A percentile compares a stretch with the other conserved stretches of the same genome.
Evolutionary conservation across 1,140 invertebrate species (phyloP).

Genomic region (Periplaneta americana): DNA sequence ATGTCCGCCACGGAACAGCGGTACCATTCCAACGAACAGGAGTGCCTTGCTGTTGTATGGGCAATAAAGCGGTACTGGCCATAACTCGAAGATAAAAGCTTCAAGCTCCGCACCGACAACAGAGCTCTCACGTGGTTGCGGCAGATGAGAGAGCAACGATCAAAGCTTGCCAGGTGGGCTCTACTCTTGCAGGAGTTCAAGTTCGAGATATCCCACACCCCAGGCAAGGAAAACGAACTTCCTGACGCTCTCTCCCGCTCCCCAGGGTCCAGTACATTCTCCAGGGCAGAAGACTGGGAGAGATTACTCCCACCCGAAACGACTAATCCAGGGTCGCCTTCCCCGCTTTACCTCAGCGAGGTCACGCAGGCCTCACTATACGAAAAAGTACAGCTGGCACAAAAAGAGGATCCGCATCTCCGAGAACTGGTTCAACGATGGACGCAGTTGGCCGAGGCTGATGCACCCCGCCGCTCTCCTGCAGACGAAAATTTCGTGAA

Average conservation of each 20-base stretch:
- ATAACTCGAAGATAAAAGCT: conserved; percentile 29
- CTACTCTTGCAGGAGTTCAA: too few species aligned
- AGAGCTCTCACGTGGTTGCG: too few species aligned
- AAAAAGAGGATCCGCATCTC: conserved; percentile 7
- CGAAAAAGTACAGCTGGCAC: conserved; percentile 26
- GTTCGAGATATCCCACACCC: too few species aligned
- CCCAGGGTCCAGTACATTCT: conserved; percentile 24
- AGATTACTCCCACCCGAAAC: conserved; percentile 18
- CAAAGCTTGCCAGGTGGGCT: too few species aligned
- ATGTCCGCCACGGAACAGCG: background rate
- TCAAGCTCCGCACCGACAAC: too few species aligned
- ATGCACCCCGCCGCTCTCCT: background rate
- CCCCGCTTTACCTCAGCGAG: conserved; percentile 28
- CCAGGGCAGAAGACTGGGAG: too few species aligned
- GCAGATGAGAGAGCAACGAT: too few species aligned
- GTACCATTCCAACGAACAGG: conserved; percentile 7
- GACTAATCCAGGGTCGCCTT: conserved; percentile 26
- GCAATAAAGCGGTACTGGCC: conserved; percentile 27
- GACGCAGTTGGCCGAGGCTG: background rate
- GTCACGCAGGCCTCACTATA: conserved; percentile 25
- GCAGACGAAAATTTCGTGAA: background rate
- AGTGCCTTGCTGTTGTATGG: too few species aligned
- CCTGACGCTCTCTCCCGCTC: conserved; percentile 29
- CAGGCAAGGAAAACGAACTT: too few species aligned
- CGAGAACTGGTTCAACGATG: background rate